Percentiles rank a stretch among this genome's conserved stretches.
Evolutionary conservation across 2,888 invertebrate genomes (phyloP).

Genomic region (Cosmia pyralina): DNA sequence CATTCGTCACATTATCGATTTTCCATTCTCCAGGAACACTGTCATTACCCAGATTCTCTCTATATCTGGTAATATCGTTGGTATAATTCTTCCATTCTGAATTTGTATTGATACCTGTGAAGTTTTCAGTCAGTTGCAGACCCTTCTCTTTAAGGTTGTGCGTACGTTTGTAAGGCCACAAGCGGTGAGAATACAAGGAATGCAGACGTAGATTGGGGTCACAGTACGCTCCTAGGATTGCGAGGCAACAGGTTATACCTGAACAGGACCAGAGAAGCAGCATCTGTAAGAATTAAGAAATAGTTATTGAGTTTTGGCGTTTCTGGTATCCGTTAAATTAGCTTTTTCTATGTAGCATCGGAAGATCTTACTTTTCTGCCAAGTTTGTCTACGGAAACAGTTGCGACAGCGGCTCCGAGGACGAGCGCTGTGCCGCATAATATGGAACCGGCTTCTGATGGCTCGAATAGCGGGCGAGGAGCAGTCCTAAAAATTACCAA

Average conservation of each 20-base stretch:
- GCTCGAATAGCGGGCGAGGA: slow-evolving; percentile 76
- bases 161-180: slow-evolving; percentile 77
- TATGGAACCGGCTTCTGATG: slow-evolving; percentile 83
- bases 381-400: slow-evolving; percentile 81
- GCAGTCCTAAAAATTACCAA: slow-evolving; percentile 70
- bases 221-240: slow-evolving; percentile 83
- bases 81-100: slow-evolving; percentile 68
- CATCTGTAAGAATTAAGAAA: slow-evolving; percentile 74
- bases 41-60: slow-evolving; percentile 65
- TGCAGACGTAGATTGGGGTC: slow-evolving; percentile 82
- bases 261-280: slow-evolving; percentile 85
- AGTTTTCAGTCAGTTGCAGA: slow-evolving; percentile 62
- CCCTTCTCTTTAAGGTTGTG: slow-evolving; percentile 67
- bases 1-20: slow-evolving; percentile 63
- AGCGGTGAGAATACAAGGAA: slow-evolving; percentile 80
- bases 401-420: slow-evolving; percentile 84
- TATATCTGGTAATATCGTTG: slow-evolving; percentile 63
- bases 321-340: too few species aligned
- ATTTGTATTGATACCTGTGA: slow-evolving; percentile 51
- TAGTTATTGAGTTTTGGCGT: too few species aligned
- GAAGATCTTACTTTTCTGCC: slow-evolving; percentile 80
- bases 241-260: slow-evolving; percentile 85
- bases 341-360: too few species aligned
- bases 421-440: slow-evolving; percentile 84
- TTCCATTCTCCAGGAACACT: slow-evolving; percentile 70